Conservation (phyloP, 2,113 vertebrate genomes). For the Callopanchax toddi region DNA sequence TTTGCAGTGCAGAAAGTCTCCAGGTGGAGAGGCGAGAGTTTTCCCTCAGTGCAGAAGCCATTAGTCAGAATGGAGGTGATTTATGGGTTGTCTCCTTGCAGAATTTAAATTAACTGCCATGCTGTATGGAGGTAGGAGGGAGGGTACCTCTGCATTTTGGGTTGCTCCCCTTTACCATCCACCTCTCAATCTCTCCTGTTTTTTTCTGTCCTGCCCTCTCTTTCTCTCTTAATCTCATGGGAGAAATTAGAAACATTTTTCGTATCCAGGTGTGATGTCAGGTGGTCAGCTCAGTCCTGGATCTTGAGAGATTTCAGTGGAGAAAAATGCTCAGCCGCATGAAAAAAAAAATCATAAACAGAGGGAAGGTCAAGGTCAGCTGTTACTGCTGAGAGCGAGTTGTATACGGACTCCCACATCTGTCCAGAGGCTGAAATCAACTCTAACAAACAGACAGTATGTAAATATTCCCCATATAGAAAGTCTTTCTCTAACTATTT, state of each 20-base stretch:
- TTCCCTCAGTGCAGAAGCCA: conserved; percentile 81
- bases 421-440: neutral
- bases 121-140: conserved; percentile 56
- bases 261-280: conserved; percentile 61
- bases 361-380: conserved; percentile 57
- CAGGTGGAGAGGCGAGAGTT: conserved; percentile 75
- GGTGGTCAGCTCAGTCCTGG: conserved; percentile 49
- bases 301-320: conserved; percentile 39
- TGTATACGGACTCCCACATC: conserved; percentile 5
- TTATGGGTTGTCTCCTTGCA: conserved; percentile 82
- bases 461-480: conserved; percentile 19
- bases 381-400: conserved; percentile 13
- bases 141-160: conserved; percentile 56
- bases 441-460: neutral
- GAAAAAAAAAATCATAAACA: conserved; percentile 21
- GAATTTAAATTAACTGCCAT: conserved; percentile 84
- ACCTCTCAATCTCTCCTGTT: conserved; percentile 34
- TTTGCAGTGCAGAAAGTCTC: conserved; percentile 71
- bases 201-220: conserved; percentile 15
- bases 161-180: conserved; percentile 65
- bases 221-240: conserved; percentile 34
- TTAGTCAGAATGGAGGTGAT: conserved; percentile 85
- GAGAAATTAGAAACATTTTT: conserved; percentile 57
- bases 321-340: conserved; percentile 44
- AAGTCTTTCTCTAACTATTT: conserved; percentile 21